Base-by-base conservation (phyloP, 2,797 vertebrate genomes). In the Fistularia tabacaria region DNA sequence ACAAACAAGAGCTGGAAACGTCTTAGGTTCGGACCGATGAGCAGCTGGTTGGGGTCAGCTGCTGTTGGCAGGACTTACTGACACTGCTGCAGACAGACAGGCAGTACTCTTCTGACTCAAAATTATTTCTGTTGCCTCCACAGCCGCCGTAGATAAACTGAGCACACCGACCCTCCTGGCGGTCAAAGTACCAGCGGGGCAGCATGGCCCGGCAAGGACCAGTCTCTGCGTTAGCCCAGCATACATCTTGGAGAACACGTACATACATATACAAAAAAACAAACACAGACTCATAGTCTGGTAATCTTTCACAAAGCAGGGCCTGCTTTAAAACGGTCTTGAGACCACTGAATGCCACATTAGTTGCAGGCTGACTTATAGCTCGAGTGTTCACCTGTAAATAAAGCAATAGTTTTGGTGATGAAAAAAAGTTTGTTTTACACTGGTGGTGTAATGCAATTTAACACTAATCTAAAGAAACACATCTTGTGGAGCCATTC, bases 61-160 rank as follows among this genome's bases (percentile, higher is more conserved):
- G 45, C 38, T 46, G 43, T 10, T 2, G 76, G 69, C 70, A 71
- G 83, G 91, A 98, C 96, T 99, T 97, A 99, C 95, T 89, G 93
- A 95, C 91, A 71, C 93, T 94, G 91, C 93, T 92, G 94, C 96
- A 99, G 90, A 98, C 95, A 62, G 96, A 94, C 90, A 95, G 83
- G 93, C 96, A 99, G 94, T 98, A 98, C 53, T 96, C 94, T 90
- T 97, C 91, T 6, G 95, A 95, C 83, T 95, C 95, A 96, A 99
- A 99, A 94, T 99, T 99, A 95, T 99, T 99, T 86, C 95, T 89
- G 93, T 99, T 98, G 83, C 96, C 96, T 36, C 96, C 96, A 36
- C 96, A 99, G 92, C 96, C 96, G 39, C 96, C 95, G 84, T 96
- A 98, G 94, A 97, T 95, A 93, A 98, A 99, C 70, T 92, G 94